Base-by-base conservation (phyloP, 1,140 invertebrate genomes). In the Delia radicum region DNA sequence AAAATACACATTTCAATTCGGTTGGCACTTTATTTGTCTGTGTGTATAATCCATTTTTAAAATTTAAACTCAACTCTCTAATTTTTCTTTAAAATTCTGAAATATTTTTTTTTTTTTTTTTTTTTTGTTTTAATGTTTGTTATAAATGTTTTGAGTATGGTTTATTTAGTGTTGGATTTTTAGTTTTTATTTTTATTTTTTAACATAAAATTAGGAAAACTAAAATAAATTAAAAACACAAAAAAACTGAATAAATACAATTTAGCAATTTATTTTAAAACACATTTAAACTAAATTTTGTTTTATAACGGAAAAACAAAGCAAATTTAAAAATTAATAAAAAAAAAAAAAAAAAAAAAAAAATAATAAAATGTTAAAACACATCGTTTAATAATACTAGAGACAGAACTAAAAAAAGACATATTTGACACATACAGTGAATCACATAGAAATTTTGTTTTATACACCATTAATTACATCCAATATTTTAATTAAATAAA, bases 361-460 rank as follows among this genome's bases (percentile, higher is more conserved):
- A 1, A 75, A 24, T 37, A 5, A 33, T 33, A 31, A 37, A 28
- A 65, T 31, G 10, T 29, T 18, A 67, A 67, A 31, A 67, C 15
- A 29, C 27, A 67, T n/a, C n/a, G n/a, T n/a, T n/a, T n/a, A n/a
- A n/a, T n/a, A n/a, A n/a, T n/a, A n/a, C n/a, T n/a, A n/a, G n/a
- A n/a, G n/a, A n/a, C 42, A 29, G 21, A 65, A 76, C 31, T 73
- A 48, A 65, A 76, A 74, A 74, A 18, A n/a, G 77, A 77, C 74
- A 33, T 2, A 76, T 71, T 75, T 80, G 80, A 82, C 82, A 84
- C 83, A 85, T 84, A 85, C 83, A 85, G 83, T 85, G 81, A 84
- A 82, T 84, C 81, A 85, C 83, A 85, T 82, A 80, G 78, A 85
- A 82, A 79, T 83, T 82, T 33, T 75, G n/a, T 74, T 67, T 42